Evolutionary conservation across 2,797 vertebrate species (phyloP).

Genomic region (Halcyon smyrnensis): DNA sequence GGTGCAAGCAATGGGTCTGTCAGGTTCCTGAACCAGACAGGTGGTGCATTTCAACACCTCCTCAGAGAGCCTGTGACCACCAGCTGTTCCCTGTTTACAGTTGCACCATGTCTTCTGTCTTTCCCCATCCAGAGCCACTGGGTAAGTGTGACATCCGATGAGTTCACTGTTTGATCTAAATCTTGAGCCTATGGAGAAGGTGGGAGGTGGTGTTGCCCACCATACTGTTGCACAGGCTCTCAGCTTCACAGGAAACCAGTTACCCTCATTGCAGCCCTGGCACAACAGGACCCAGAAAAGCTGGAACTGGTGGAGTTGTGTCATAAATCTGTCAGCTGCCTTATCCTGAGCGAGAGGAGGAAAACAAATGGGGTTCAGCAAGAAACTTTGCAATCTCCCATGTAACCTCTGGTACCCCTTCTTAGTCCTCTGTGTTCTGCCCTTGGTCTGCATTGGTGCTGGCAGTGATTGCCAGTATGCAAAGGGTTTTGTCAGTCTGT

Average conservation of each 20-base stretch:
- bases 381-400: background rate
- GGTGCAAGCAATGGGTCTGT: background rate
- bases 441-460: background rate
- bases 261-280: background rate
- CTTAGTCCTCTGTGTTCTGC: background rate
- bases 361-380: background rate
- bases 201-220: background rate
- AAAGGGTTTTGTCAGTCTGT: background rate
- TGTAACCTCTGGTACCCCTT: background rate
- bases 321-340: background rate
- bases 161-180: background rate
- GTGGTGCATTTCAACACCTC: accelerated
- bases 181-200: background rate
- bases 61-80: background rate
- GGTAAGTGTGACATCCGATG: background rate
- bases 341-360: background rate
- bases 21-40: background rate
- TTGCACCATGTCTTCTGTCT: background rate
- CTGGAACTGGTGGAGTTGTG: background rate
- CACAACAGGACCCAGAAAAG: background rate
- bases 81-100: background rate
- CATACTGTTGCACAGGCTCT: background rate
- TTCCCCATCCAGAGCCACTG: background rate
- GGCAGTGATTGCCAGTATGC: background rate
- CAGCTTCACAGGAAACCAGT: background rate